Percentiles rank a stretch among this genome's conserved stretches.
phyloP scores from a whole-genome alignment of 64 coral and sea anemone genomes.

The Exaiptasia diaphana region DNA sequence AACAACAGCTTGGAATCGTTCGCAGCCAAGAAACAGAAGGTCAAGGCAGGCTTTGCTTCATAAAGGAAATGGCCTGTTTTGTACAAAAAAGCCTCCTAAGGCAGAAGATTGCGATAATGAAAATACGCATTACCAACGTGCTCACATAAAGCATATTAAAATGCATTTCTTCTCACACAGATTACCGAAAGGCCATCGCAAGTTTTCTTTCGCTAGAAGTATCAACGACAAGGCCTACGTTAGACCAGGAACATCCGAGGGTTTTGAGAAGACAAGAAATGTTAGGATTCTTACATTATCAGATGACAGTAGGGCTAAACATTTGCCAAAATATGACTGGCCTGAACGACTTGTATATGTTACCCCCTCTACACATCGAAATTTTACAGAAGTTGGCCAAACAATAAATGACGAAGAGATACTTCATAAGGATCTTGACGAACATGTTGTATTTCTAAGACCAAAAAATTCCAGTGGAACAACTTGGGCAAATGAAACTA shows the following conservation, averaged over 20 bases:
- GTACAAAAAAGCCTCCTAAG: slow-evolving; percentile 65
- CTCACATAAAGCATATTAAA: slow-evolving; percentile 56
- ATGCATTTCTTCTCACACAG: neutral
- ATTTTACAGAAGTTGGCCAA: slow-evolving; percentile 10
- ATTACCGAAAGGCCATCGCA: neutral
- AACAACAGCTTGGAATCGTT: slow-evolving; percentile 43
- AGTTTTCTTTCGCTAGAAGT: neutral
- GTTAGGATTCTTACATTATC: slow-evolving; percentile 5
- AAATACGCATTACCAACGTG: slow-evolving; percentile 65
- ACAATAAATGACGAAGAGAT: slow-evolving; percentile 23
- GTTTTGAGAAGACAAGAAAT: slow-evolving; percentile 22
- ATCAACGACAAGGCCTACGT: neutral
- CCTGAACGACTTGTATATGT: slow-evolving; percentile 36
- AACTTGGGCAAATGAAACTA: slow-evolving; percentile 30
- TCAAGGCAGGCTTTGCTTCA: slow-evolving; percentile 27
- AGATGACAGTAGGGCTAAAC: neutral
- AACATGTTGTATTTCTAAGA: slow-evolving; percentile 35
- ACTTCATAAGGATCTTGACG: slow-evolving; percentile 22
- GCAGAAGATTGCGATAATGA: slow-evolving; percentile 52
- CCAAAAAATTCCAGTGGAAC: slow-evolving; percentile 32
- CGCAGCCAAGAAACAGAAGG: neutral
- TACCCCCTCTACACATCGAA: slow-evolving; percentile 15
- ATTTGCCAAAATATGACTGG: slow-evolving; percentile 49
- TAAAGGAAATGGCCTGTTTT: slow-evolving; percentile 60
- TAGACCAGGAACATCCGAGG: slow-evolving; percentile 24